Base-by-base conservation (phyloP, 2,113 vertebrate genomes). In the Epinephelus lanceolatus region DNA sequence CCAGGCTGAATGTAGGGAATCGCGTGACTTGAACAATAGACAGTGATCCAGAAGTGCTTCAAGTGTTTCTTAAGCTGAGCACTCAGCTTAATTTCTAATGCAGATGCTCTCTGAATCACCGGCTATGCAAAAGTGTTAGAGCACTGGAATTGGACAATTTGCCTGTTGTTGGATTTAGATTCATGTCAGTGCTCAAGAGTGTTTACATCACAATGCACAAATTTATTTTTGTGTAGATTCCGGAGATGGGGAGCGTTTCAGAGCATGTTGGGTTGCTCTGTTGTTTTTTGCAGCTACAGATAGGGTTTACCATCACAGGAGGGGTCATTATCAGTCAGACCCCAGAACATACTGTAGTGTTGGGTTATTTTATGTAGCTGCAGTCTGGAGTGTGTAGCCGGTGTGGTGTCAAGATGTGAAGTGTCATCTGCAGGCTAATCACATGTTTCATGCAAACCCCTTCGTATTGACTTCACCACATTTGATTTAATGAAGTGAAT, bases 401-500 rank as follows among this genome's bases (percentile, higher is more conserved):
- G 73, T 71, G 21, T 17, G 33, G 78, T 88, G 85, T 91, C 71
- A 90, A 77, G 55, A 78, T 62, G 52, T 17, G 23, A 84, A 37
- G 59, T 87, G 73, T 89, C 86, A 89, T 86, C 84, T 81, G 77
- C 67, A 87, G 80, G 72, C 77, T 78, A 86, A 91, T 89, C 83
- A 74, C 84, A 85, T 81, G 89, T 85, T 80, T 68, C 75, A 84
- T 85, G 80, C 78, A 85, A 73, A 87, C 62, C 52, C 42, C 53
- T 62, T 89, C 27, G 2, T 84, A 82, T 88, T 80, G 83, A 85
- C 82, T 86, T 56, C 79, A 71, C 76, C 76, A 86, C 77, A 78
- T 87, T 89, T 91, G 90, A 90, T 89, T 93, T 90, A 88, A 89
- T 90, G 84, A 83, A 86, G 84, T 88, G 84, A 92, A 89, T 93